phyloP scores from a whole-genome alignment of 1,140 invertebrate species.

The Antheraea mylitta region DNA sequence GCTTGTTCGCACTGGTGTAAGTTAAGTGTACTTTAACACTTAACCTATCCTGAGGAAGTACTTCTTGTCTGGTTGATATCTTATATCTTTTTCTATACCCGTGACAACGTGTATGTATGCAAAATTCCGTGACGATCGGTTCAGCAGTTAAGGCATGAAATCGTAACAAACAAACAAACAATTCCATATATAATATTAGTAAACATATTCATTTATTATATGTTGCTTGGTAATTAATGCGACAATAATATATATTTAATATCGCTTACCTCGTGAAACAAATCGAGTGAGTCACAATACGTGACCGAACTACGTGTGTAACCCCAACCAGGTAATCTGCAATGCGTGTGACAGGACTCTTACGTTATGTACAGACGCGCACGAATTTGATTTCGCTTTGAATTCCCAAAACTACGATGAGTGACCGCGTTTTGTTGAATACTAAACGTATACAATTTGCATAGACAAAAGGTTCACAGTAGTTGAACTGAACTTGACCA shows the following conservation, averaged over 20 bases:
- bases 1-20: no score
- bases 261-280: conserved; percentile 17
- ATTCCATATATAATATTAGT: no score
- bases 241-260: background rate
- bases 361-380: conserved; percentile 39
- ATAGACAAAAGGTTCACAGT: background rate
- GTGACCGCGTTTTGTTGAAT: background rate
- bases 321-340: conserved; percentile 21
- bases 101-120: no score
- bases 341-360: conserved; percentile 39
- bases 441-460: background rate
- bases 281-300: conserved; percentile 53
- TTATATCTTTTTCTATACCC: no score
- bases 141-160: no score
- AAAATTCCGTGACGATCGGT: no score
- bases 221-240: background rate
- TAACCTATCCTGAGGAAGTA: no score
- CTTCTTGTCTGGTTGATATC: no score
- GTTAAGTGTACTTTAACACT: no score
- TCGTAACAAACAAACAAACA: no score
- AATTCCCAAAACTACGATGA: conserved; percentile 40
- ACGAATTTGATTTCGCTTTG: conserved; percentile 45
- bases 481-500: background rate
- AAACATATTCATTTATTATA: no score
- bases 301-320: conserved; percentile 54